phyloP scores from a whole-genome alignment of 2,113 vertebrate genomes.

The Serinus canaria region DNA sequence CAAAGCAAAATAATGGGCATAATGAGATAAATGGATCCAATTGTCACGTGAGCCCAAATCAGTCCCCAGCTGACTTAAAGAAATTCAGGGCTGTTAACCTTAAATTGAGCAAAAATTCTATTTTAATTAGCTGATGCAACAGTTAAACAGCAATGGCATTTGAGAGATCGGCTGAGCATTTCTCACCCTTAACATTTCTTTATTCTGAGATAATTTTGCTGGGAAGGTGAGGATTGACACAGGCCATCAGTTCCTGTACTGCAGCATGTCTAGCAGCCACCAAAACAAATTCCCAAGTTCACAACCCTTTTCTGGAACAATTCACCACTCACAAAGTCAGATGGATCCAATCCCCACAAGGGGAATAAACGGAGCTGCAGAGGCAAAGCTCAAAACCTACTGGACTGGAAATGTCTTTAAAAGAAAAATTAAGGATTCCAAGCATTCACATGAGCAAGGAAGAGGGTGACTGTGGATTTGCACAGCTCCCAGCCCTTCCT shows the following conservation, averaged over 20 bases:
- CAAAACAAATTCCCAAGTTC: not conserved
- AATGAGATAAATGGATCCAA: not conserved
- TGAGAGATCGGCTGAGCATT: not conserved
- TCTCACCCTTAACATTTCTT: not conserved
- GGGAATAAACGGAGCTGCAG: not conserved
- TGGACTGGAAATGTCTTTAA: not conserved
- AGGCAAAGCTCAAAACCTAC: not conserved
- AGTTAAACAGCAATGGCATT: not conserved
- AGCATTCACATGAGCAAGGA: not conserved
- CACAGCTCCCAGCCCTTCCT: not conserved
- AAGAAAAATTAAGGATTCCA: not conserved
- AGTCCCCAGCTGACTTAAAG: not conserved
- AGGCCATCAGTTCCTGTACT: not conserved
- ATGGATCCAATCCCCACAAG: not conserved
- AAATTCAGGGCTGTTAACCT: conserved; percentile 12
- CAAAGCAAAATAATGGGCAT: conserved; percentile 4
- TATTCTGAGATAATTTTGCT: not conserved
- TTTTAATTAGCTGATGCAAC: not conserved
- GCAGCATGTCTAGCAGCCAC: not conserved
- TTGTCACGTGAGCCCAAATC: not conserved
- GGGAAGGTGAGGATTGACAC: not conserved
- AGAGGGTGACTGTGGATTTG: not conserved
- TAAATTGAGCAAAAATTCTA: not conserved
- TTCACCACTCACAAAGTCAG: not conserved
- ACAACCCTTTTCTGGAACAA: not conserved